These are phyloP conservation scores for Ectobius pallidus DNA, from an alignment of 2,888 invertebrate species.

Conservation along the genomic window DNA sequence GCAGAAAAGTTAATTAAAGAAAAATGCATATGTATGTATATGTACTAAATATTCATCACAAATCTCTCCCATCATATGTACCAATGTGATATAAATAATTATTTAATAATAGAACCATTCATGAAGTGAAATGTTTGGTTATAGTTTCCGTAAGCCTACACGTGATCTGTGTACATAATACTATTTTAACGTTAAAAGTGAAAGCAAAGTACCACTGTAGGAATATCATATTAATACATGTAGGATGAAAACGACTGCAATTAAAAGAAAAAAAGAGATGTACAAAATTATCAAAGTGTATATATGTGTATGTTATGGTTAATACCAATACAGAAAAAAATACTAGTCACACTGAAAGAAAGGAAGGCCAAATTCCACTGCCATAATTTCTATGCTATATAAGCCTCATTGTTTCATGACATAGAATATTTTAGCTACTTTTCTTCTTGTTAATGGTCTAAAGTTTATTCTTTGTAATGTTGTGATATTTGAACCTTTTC, in stretches of 20 bases:
- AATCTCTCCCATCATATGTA: constrained; percentile 9
- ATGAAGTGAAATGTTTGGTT: constrained; percentile 32
- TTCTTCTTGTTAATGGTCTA: too few relatives aligned
- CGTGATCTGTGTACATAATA: constrained; percentile 35
- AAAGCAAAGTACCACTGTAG: constrained; percentile 24
- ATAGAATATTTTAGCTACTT: too few relatives aligned
- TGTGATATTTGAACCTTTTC: too few relatives aligned
- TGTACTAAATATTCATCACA: not conserved
- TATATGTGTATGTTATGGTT: constrained; percentile 30
- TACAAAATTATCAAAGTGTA: constrained; percentile 26
- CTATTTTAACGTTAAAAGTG: constrained; percentile 32
- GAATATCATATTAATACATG: constrained; percentile 17
- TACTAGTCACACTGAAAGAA: constrained; percentile 27
- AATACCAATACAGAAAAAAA: constrained; percentile 8
- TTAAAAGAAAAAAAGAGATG: constrained; percentile 15
- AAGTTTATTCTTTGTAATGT: too few relatives aligned
- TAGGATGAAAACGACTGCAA: constrained; percentile 29
- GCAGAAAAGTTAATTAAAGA: not conserved
- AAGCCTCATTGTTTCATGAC: not conserved
- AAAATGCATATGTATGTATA: not conserved
- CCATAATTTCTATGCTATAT: constrained; percentile 10
- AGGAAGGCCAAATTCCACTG: constrained; percentile 29
- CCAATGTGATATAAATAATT: constrained; percentile 27
- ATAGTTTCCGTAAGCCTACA: constrained; percentile 43
- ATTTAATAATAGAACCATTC: constrained; percentile 28